These are phyloP conservation scores for Gorsachius magnificus DNA, from an alignment of 2,797 vertebrate genomes.

Conservation along the genomic window DNA sequence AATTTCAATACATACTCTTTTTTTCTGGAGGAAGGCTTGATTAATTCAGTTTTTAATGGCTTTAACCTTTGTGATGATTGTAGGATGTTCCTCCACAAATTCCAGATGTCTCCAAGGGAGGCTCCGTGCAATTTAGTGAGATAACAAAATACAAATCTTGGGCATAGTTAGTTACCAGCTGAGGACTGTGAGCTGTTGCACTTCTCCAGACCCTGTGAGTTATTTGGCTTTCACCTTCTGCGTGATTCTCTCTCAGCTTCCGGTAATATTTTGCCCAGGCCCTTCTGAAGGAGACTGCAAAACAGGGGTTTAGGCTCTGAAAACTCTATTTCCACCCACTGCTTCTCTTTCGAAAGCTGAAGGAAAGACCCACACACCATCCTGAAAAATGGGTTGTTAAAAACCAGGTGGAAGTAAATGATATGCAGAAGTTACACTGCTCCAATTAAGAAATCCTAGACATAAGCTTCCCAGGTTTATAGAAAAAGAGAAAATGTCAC, in stretches of 20 bases:
- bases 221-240: not conserved
- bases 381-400: not conserved
- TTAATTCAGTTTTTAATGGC: slow-evolving; percentile 8
- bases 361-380: not conserved
- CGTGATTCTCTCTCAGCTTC: not conserved
- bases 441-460: not conserved
- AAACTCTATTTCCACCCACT: not conserved
- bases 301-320: rapidly evolving
- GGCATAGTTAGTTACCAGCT: not conserved
- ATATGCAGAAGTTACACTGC: not conserved
- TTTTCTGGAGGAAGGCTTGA: not conserved
- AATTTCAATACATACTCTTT: not conserved
- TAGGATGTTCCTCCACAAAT: not conserved
- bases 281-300: not conserved
- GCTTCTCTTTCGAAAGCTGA: not conserved
- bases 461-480: not conserved
- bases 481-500: not conserved
- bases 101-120: not conserved
- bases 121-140: not conserved
- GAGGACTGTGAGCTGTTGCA: not conserved
- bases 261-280: not conserved
- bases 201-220: not conserved
- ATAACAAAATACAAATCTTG: not conserved
- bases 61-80: not conserved
- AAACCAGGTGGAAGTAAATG: not conserved